phyloP scores from a whole-genome alignment of 2,797 vertebrate genomes.

The Amazonetta brasiliensis region DNA sequence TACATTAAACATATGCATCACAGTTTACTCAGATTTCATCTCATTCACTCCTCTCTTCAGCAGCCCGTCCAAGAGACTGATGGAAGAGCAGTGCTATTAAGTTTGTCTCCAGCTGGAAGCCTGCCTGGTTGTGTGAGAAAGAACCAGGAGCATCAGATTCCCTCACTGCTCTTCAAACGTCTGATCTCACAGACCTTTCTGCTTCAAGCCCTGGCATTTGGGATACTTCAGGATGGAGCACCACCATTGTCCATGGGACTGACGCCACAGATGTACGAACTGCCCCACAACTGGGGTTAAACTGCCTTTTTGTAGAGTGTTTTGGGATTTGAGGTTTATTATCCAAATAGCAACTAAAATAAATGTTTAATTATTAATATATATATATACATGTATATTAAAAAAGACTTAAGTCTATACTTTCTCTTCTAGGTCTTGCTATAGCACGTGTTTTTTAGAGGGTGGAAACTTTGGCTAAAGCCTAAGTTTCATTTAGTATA shows the following conservation, averaged over 20 bases:
- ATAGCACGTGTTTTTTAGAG: background rate
- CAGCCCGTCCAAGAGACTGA: background rate
- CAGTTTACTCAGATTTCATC: background rate
- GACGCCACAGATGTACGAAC: background rate
- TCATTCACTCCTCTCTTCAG: background rate
- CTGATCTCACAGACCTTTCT: background rate
- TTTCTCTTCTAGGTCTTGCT: background rate
- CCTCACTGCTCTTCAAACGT: background rate
- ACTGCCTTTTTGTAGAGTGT: background rate
- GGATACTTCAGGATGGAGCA: background rate
- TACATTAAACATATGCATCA: background rate
- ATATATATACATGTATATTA: too few species aligned
- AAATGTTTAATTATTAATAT: background rate
- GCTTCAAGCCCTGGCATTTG: background rate
- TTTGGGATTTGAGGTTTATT: background rate
- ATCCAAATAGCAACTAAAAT: background rate
- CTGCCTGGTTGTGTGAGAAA: background rate
- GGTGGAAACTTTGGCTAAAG: background rate
- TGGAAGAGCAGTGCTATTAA: background rate
- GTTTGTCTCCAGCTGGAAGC: background rate
- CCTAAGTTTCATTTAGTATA: background rate
- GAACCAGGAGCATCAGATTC: background rate
- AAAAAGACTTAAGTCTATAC: background rate
- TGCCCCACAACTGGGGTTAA: background rate
- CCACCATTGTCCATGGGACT: rapidly evolving